Evolutionary conservation across 2,797 vertebrate species (phyloP), one percentile per base, ranked within the genome.

Genomic region (Cyprinodon diabolis): DNA sequence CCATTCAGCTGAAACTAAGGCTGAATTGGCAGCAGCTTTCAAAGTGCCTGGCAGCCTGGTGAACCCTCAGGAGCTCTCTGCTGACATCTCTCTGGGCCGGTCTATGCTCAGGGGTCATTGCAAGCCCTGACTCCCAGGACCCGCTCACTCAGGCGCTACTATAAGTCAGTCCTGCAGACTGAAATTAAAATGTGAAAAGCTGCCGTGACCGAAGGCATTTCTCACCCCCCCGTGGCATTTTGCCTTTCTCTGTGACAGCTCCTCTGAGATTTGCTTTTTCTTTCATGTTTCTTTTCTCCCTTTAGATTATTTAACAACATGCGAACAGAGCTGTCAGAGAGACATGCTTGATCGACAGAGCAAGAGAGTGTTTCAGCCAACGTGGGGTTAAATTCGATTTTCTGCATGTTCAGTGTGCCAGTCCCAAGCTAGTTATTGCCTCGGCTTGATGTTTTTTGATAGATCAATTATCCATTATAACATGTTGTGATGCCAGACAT

Each of bases 1-100:
- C 91, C 80, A 94, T 96, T 99, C 96, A 97, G 95, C 94, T 94
- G 95, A 96, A 96, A 95, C 95, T 94, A 92, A 95, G 95, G 94
- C 95, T 96, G 97, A 97, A 97, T 96, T 97, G 97, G 96, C 96
- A 97, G 95, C 94, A 92, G 91, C 96, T 97, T 96, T 95, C 94
- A 92, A 90, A 96, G 93, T 78, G 90, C 91, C 95, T 96, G 96
- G 96, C 96, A 97, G 96, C 90, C 93, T 89, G 68, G 68, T 94
- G 95, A 94, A 97, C 96, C 40, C 93, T 95, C 91, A 92, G 93
- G 95, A 96, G 94, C 91, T 94, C 93, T 92, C 91, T 81, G 93
- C 92, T 96, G 92, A 96, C 95, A 93, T 95, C 94, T 95, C 93
- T 94, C 94, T 90, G 90, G 93, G 94, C 91, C 86, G 86, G 92